These are phyloP conservation scores for Galeruca laticollis DNA, from an alignment of 2,888 invertebrate species.

Conservation along the genomic window DNA sequence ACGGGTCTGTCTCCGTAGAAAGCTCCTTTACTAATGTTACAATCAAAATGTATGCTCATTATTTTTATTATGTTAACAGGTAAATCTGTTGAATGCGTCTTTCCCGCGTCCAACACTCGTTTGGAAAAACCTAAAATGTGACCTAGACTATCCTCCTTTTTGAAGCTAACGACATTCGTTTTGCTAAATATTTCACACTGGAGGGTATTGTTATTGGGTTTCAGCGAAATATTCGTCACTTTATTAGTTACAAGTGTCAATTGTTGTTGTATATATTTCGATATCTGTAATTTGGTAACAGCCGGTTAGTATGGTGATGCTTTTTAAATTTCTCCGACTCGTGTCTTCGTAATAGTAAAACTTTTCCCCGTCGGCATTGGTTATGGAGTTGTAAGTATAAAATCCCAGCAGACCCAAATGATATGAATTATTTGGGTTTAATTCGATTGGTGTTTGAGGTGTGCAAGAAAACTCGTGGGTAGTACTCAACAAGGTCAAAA, in stretches of 20 bases:
- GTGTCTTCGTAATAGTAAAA: too few relatives aligned
- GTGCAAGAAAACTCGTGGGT: too few relatives aligned
- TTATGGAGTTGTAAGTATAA: too few relatives aligned
- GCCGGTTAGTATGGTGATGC: slow-evolving; percentile 53
- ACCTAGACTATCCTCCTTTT: neutral
- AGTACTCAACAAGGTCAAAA: too few relatives aligned
- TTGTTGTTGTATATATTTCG: slow-evolving; percentile 45
- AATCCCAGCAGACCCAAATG: too few relatives aligned
- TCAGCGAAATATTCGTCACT: too few relatives aligned
- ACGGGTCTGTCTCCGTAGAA: slow-evolving; percentile 54
- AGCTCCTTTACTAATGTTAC: slow-evolving; percentile 55
- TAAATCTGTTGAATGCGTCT: slow-evolving; percentile 45
- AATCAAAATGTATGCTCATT: slow-evolving; percentile 45
- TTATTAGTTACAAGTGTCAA: neutral
- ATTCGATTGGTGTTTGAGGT: too few relatives aligned
- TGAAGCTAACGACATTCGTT: slow-evolving; percentile 7
- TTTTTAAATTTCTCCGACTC: slow-evolving; percentile 10
- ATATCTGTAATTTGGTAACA: slow-evolving; percentile 59
- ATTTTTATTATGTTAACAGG: slow-evolving; percentile 47
- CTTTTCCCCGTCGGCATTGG: too few relatives aligned
- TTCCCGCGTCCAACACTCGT: slow-evolving; percentile 26
- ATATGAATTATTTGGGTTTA: too few relatives aligned
- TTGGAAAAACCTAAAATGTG: slow-evolving; percentile 16
- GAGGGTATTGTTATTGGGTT: too few relatives aligned
- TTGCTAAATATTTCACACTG: slow-evolving; percentile 44